A percentile compares a stretch with the other conserved stretches of the same genome.
Conservation (phyloP, 2,888 invertebrate species). For the Elmis aenea region DNA sequence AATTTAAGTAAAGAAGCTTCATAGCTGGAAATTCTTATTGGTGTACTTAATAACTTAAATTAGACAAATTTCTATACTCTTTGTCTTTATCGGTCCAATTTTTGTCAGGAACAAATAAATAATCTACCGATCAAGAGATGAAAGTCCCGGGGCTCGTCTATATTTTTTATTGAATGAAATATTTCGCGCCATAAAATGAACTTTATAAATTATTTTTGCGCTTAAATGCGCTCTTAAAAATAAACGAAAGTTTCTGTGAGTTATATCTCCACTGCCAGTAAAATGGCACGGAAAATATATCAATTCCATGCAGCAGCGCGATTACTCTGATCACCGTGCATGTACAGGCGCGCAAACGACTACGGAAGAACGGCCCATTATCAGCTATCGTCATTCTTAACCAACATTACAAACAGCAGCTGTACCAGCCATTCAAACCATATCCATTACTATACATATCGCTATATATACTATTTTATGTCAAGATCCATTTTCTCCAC, state of each 20-base stretch:
- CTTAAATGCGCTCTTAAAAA: too few species aligned
- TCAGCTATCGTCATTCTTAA: conserved; percentile 15
- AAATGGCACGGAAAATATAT: conserved; percentile 11
- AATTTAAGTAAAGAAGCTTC: too few species aligned
- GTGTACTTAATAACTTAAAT: too few species aligned
- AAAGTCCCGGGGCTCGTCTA: too few species aligned
- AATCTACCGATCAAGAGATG: too few species aligned
- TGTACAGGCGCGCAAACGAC: conserved; percentile 20
- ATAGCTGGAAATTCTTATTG: too few species aligned
- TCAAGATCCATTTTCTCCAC: background rate
- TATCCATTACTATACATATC: conserved; percentile 20
- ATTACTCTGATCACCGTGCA: conserved; percentile 20
- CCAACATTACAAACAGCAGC: conserved; percentile 19
- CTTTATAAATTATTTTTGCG: too few species aligned
- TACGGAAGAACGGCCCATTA: conserved; percentile 18
- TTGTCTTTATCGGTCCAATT: too few species aligned
- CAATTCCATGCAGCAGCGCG: conserved; percentile 20
- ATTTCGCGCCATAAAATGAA: too few species aligned
- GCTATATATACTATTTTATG: conserved; percentile 15
- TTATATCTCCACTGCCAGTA: conserved; percentile 9
- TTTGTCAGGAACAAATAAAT: too few species aligned
- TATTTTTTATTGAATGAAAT: too few species aligned
- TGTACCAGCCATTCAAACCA: conserved; percentile 21
- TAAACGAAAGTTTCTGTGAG: conserved; percentile 1
- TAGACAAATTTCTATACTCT: too few species aligned